These are phyloP conservation scores for Pachliopta kotzebuea DNA, from an alignment of 2,888 invertebrate species.

Conservation along the genomic window DNA sequence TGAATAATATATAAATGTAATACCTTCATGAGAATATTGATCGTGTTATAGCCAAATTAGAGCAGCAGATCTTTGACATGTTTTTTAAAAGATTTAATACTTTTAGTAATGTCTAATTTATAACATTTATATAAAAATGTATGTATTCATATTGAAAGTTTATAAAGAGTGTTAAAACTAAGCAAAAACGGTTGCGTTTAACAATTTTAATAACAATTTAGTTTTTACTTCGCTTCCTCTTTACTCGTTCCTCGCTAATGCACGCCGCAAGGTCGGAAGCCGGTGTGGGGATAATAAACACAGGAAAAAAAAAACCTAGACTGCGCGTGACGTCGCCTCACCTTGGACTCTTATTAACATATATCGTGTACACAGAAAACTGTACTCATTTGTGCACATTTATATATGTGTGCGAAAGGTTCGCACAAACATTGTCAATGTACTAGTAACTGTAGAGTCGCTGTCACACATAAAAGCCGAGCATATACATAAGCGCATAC, in stretches of 20 bases:
- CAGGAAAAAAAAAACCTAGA: constrained; percentile 7
- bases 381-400: background rate
- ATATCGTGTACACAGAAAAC: background rate
- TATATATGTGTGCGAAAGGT: background rate
- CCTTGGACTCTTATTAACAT: constrained; percentile 13
- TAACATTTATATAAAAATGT: too few species aligned
- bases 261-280: constrained; percentile 16
- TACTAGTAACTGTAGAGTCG: background rate
- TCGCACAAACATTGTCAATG: background rate
- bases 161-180: background rate
- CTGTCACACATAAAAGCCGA: background rate
- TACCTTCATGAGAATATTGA: too few species aligned
- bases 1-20: too few species aligned
- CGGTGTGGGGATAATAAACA: constrained; percentile 1
- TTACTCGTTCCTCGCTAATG: constrained; percentile 14
- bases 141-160: background rate
- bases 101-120: too few species aligned
- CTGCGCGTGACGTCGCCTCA: constrained; percentile 9
- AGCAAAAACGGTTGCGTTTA: too few species aligned
- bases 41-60: too few species aligned
- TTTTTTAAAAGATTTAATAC: too few species aligned
- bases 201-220: constrained; percentile 15
- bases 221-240: constrained; percentile 20
- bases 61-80: too few species aligned
- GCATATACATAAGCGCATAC: background rate